Base-by-base conservation (phyloP, 2,797 vertebrate genomes). In the Mastacembelus armatus region DNA sequence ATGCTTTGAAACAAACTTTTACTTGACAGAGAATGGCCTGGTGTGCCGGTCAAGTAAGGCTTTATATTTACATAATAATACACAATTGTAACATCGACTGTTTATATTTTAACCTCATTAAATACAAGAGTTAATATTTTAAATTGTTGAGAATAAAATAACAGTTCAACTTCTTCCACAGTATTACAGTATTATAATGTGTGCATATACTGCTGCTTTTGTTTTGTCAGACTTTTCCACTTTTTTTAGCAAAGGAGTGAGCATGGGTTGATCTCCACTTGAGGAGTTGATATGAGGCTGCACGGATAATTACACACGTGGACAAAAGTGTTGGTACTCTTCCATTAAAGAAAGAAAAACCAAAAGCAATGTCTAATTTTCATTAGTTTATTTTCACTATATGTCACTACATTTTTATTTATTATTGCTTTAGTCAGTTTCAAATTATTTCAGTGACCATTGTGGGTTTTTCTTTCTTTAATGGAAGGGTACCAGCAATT, bases 1-100 rank as follows among this genome's bases (percentile, higher is more conserved):
- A 42, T 49, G 29, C 55, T 78, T 69, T 80, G 14, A 73, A 76
- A 77, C 52, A 47, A 68, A 63, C 67, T 66, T 52, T 69, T 48
- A 39, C 35, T 60, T 84, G 47, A 61, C 39, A 63, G 33, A 51
- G 42, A 49, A 19, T 63, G 2, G 36, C 38, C 35, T 36, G 35
- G 14, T 64, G 38, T 64, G 12, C 75, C 39, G 45, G 51, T 64
- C 15, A 26, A 47, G 26, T 27, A 49, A 69, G 71, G 48, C 14
- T 5, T 50, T 50, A 50, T n/a, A n/a, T n/a, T 77, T 44, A 14
- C 2, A 48, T 14, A 51, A n/a, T 44, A 39, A 47, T 16, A 27
- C 19, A 33, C 5, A 43, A 6, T 29, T 49, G 2, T 38, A 36
- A 30, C 7, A 44, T 1, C 57, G 3, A 59, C 6, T 49, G 7